These are phyloP conservation scores for Clamator glandarius DNA, from an alignment of 2,797 vertebrate species.

Conservation along the genomic window DNA sequence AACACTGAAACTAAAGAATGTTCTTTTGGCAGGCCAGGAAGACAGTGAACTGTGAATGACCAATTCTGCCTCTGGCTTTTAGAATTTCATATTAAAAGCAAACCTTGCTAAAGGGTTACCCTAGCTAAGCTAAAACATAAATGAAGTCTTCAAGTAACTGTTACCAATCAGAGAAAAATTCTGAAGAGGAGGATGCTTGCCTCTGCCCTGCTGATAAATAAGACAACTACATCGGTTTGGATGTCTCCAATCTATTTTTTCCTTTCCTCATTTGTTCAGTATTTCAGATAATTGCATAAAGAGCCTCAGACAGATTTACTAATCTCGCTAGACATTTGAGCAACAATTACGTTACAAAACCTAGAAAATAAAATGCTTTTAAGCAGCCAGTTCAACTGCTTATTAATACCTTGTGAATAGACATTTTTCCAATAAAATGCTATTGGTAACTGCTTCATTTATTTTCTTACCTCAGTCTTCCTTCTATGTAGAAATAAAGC, in stretches of 20 bases:
- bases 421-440: background rate
- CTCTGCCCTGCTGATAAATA: background rate
- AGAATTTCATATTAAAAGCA: background rate
- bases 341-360: background rate
- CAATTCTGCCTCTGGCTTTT: background rate
- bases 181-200: background rate
- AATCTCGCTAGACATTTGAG: background rate
- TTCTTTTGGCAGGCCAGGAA: conserved; percentile 27
- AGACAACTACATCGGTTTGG: background rate
- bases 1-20: conserved; percentile 29
- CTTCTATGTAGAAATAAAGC: background rate
- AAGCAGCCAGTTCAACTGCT: background rate
- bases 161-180: background rate
- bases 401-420: background rate
- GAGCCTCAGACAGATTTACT: background rate
- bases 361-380: background rate
- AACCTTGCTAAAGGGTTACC: background rate
- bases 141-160: background rate
- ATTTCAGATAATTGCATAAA: background rate
- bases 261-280: background rate
- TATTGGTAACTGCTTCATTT: background rate
- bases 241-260: background rate
- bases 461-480: background rate
- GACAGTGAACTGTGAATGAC: background rate
- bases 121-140: background rate